A percentile compares a stretch with the other conserved stretches of the same genome.
Conservation (phyloP, 2,113 vertebrate species). For the Protobothrops flavoviridis region DNA sequence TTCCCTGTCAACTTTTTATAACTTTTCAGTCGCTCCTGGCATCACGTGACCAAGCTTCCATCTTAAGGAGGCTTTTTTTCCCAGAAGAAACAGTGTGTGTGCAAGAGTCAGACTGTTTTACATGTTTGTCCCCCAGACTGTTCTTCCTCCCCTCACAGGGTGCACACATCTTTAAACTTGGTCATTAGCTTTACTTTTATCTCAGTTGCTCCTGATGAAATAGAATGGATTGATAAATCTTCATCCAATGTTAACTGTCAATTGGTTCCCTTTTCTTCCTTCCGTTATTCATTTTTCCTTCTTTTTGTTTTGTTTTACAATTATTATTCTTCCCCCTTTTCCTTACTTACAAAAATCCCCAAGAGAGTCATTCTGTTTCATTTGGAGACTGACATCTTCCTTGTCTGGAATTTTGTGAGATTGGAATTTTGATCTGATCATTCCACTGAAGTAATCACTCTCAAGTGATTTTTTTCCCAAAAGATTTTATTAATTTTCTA, state of each 20-base stretch:
- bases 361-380: background rate
- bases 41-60: background rate
- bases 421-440: background rate
- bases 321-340: background rate
- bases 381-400: background rate
- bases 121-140: background rate
- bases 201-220: background rate
- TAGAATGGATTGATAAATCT: background rate
- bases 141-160: background rate
- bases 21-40: background rate
- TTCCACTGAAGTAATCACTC: background rate
- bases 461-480: background rate
- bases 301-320: background rate
- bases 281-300: background rate
- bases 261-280: background rate
- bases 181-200: background rate
- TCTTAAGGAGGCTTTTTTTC: background rate
- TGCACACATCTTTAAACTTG: background rate
- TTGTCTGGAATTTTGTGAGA: background rate
- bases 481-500: too few species aligned
- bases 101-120: background rate
- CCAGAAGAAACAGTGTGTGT: background rate
- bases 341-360: background rate
- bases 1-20: background rate
- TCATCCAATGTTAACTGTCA: background rate